Base-by-base conservation (phyloP, 2,113 vertebrate genomes). In the Nettapus auritus region DNA sequence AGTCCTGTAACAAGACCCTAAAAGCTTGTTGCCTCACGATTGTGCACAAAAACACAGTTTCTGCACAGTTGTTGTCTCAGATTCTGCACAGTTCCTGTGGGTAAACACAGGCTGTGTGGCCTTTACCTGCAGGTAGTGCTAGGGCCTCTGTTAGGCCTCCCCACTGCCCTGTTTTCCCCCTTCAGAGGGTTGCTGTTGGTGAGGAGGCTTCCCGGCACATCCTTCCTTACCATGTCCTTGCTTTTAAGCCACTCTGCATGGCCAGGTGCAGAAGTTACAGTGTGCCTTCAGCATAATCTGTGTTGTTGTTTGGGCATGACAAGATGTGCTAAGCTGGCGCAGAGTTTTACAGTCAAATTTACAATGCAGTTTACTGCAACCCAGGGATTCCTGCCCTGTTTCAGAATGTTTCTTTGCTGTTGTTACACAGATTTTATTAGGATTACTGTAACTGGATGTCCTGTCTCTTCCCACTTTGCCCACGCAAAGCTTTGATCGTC, bases 151-250 rank as follows among this genome's bases (percentile, higher is more conserved):
- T 4, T 19, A 2, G 23, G 13, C 36, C 25, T 89, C 46, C 23
- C 22, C 2, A 6, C 59, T 46, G 59, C 7, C 64, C 60, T 11
- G 13, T 6, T 13, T 40, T 46, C 17, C 2, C 17, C 2, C 56
- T 48, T 13, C 2, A 7, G 40, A 19, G 0, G 16, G 36, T 26
- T 19, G 0, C 42, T 23, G 40, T 12, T 20, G 40, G 38, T 3
- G 59, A 7, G 42, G 75, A 34, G 12, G n/a, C 4, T 1, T 28
- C 57, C 52, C 14, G 0, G 25, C 1, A 1, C 4, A 1, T 6
- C 34, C 46, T 17, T 16, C 23, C 19, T 0, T 0, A 0, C 12
- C 0, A 1, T 13, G 29, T 48, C 34, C 25, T 31, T 21, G 55
- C 44, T 66, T 31, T 16, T 52, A 38, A 25, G 36, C 46, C 33